These are phyloP conservation scores for Ethmia dodecea DNA, from an alignment of 2,888 invertebrate genomes.

Conservation along the genomic window DNA sequence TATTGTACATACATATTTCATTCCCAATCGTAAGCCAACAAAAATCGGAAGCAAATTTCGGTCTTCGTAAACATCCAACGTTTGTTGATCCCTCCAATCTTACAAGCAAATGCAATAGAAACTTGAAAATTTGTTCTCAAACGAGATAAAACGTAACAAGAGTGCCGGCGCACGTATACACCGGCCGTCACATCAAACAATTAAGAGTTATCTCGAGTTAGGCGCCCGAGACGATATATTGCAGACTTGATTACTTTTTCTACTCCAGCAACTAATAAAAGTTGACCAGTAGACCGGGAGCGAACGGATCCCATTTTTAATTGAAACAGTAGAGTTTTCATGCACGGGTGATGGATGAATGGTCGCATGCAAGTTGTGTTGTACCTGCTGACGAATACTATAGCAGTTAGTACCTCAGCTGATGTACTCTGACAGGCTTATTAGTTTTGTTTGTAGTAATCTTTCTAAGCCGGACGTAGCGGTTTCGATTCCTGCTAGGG, in stretches of 20 bases:
- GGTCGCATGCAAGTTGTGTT: too few species aligned
- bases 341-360: slow-evolving; percentile 15
- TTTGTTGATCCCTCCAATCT: slow-evolving; percentile 16
- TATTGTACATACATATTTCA: too few species aligned
- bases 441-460: too few species aligned
- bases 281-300: slow-evolving; percentile 57
- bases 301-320: slow-evolving; percentile 50
- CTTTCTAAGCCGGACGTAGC: too few species aligned
- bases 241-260: slow-evolving; percentile 65
- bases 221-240: slow-evolving; percentile 50
- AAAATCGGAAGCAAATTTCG: too few species aligned
- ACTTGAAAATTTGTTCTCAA: slow-evolving; percentile 35
- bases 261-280: slow-evolving; percentile 64
- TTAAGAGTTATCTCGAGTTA: slow-evolving; percentile 57
- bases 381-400: too few species aligned
- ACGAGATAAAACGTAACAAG: slow-evolving; percentile 33
- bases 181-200: slow-evolving; percentile 53
- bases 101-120: slow-evolving; percentile 29
- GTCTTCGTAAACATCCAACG: too few species aligned
- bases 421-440: too few species aligned
- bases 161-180: slow-evolving; percentile 25
- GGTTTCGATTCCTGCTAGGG: too few species aligned
- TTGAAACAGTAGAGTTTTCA: slow-evolving; percentile 46
- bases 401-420: too few species aligned
- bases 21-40: too few species aligned